Evolutionary conservation across 2,888 invertebrate genomes (phyloP).

Genomic region (Anarsia innoxiella): DNA sequence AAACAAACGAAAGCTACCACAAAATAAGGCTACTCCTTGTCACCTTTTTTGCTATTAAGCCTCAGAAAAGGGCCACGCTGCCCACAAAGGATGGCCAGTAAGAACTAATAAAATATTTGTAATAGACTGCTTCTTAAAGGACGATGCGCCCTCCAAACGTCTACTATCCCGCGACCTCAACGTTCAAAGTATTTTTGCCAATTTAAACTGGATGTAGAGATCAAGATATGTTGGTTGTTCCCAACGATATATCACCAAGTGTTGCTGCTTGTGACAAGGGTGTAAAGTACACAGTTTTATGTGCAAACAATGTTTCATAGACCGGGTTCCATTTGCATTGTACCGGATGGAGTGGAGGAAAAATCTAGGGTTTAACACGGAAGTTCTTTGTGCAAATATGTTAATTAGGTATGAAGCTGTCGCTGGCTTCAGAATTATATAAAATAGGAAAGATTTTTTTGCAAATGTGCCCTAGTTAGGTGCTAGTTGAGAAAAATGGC

Average conservation of each 20-base stretch:
- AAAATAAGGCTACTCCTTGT: conserved; percentile 25
- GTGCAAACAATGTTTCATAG: conserved; percentile 26
- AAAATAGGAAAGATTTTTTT: conserved; percentile 1
- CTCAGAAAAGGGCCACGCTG: conserved; percentile 19
- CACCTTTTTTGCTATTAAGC: conserved; percentile 30
- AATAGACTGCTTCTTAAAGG: conserved; percentile 32
- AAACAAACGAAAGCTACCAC: too few species aligned
- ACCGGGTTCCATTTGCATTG: conserved; percentile 23
- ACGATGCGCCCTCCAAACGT: conserved; percentile 14
- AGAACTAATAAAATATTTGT: conserved; percentile 40
- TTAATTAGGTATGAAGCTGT: conserved; percentile 8
- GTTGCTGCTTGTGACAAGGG: conserved; percentile 49
- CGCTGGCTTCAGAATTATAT: conserved; percentile 6
- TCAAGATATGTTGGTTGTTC: conserved; percentile 20
- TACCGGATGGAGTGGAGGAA: conserved; percentile 14
- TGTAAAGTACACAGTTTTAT: conserved; percentile 27
- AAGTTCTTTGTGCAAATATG: conserved; percentile 6
- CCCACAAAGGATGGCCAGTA: conserved; percentile 27
- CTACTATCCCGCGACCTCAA: too few species aligned
- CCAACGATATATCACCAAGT: conserved; percentile 40
- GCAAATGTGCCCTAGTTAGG: too few species aligned
- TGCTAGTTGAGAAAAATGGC: neutral
- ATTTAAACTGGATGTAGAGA: too few species aligned
- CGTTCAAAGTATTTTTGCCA: too few species aligned
- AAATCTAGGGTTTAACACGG: conserved; percentile 2